Conservation (phyloP, 2,113 vertebrate genomes). For the Vulpes vulpes region DNA sequence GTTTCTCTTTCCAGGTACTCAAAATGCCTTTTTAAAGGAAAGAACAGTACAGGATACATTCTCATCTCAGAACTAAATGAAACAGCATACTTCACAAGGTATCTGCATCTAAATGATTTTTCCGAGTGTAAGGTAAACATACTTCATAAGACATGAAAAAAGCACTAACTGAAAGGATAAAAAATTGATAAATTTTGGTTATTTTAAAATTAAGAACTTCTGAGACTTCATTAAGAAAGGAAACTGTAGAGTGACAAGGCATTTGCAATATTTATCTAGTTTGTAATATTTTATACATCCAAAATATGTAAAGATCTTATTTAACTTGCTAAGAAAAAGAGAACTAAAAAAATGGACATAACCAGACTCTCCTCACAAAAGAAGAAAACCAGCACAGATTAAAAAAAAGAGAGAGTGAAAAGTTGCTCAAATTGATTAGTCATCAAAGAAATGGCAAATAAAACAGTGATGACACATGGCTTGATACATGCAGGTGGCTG, state of each 20-base stretch:
- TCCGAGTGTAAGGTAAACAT: neutral
- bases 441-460: neutral
- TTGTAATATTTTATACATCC: neutral
- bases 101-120: neutral
- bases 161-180: neutral
- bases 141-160: neutral
- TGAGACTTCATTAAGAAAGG: neutral
- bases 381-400: neutral
- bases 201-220: conserved; percentile 36
- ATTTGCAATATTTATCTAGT: neutral
- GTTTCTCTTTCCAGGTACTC: neutral
- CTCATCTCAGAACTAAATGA: neutral
- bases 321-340: neutral
- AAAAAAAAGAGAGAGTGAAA: neutral
- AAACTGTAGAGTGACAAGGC: neutral
- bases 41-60: neutral
- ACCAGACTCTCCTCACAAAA: neutral
- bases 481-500: neutral
- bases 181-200: neutral
- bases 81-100: neutral
- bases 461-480: neutral
- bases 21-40: neutral
- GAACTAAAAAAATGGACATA: neutral
- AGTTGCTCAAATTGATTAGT: neutral
- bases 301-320: neutral